Conservation (phyloP, 2,888 invertebrate genomes). For the Acleris emargana region DNA sequence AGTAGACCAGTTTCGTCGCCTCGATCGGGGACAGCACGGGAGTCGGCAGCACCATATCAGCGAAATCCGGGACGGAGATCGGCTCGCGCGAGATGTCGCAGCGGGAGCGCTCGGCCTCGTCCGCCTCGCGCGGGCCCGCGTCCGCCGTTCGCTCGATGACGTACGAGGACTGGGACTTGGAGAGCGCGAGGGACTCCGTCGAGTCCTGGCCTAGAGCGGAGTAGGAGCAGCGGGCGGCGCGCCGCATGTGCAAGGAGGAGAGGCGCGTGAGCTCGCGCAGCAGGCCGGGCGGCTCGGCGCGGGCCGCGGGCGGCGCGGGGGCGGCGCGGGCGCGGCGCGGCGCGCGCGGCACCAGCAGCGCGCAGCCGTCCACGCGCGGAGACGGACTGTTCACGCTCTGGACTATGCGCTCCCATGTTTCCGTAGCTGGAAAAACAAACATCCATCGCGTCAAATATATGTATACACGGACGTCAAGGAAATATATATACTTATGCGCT, state of each 20-base stretch:
- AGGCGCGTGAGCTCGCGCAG: conserved; percentile 88
- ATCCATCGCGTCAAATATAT: too few species aligned
- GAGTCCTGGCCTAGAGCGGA: conserved; percentile 87
- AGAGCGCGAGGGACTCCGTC: conserved; percentile 85
- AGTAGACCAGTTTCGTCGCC: conserved; percentile 87
- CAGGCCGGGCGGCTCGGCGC: conserved; percentile 75
- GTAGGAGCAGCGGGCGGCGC: conserved; percentile 88
- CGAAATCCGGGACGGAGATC: conserved; percentile 89
- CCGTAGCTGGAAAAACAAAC: conserved; percentile 80
- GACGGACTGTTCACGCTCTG: conserved; percentile 86
- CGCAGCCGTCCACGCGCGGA: conserved; percentile 87
- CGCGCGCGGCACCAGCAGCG: conserved; percentile 85
- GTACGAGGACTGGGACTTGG: conserved; percentile 84
- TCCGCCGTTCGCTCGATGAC: conserved; percentile 72
- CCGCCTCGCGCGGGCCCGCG: conserved; percentile 59
- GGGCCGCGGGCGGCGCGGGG: conserved; percentile 49
- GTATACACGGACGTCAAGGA: too few species aligned
- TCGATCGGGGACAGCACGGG: conserved; percentile 87
- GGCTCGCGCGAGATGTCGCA: conserved; percentile 86
- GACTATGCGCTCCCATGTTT: conserved; percentile 89
- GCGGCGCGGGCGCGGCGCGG: conserved; percentile 68
- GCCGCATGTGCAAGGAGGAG: conserved; percentile 87
- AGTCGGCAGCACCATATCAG: conserved; percentile 85
- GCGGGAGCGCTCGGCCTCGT: conserved; percentile 51
- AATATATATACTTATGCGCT: too few species aligned